Evolutionary conservation across 92 coral and sea anemone species (phyloP).

Genomic region (Isaurus tuberculatus): DNA sequence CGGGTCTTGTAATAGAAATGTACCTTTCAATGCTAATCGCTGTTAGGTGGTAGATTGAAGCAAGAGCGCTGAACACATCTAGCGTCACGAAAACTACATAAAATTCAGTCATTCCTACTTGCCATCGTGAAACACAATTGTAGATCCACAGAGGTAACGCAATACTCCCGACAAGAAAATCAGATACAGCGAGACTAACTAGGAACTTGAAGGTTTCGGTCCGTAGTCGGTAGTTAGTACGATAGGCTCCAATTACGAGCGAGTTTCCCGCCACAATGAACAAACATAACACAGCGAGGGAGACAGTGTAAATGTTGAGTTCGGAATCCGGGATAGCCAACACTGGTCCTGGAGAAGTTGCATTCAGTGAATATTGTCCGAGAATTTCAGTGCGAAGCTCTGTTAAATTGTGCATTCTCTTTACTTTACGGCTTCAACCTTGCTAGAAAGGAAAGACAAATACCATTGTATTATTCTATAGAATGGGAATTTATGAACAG

Average conservation of each 20-base stretch:
- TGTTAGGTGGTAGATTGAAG: conserved; percentile 35
- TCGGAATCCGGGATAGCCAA: conserved; percentile 12
- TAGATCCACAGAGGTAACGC: conserved; percentile 43
- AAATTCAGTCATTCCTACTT: conserved; percentile 24
- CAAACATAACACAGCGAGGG: conserved; percentile 22
- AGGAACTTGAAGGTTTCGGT: conserved; percentile 35
- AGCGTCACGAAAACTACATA: conserved; percentile 34
- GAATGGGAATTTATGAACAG: background rate
- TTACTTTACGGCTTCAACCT: background rate
- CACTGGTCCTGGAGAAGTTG: background rate
- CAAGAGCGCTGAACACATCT: conserved; percentile 40
- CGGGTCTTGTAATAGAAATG: conserved; percentile 19
- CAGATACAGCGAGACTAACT: conserved; percentile 41
- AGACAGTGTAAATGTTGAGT: background rate
- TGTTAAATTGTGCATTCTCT: conserved; percentile 9
- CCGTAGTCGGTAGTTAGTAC: conserved; percentile 13
- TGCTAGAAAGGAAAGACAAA: background rate
- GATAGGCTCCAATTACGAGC: conserved; percentile 33
- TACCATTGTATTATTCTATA: background rate
- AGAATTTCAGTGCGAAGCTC: background rate
- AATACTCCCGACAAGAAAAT: conserved; percentile 37
- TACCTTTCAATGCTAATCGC: conserved; percentile 33
- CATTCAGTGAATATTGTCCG: background rate
- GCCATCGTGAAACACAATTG: conserved; percentile 24
- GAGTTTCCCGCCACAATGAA: conserved; percentile 25